Evolutionary conservation across 2,113 vertebrate genomes (phyloP).

Genomic region (Marcusenius ussheri): DNA sequence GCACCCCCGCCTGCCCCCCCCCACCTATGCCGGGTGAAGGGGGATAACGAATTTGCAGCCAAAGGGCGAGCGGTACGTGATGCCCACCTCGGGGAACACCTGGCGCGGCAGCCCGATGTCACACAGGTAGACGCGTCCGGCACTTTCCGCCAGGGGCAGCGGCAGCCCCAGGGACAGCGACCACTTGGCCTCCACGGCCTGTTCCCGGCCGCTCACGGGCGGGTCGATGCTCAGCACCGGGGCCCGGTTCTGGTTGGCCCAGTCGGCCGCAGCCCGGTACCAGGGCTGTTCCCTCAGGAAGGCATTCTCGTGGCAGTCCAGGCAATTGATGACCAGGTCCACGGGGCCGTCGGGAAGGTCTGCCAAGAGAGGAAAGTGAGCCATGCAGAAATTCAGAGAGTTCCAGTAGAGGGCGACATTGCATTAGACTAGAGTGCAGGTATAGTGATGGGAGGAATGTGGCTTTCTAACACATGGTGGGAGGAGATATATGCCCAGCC

Average conservation of each 20-base stretch:
- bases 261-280: conserved; percentile 88
- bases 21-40: conserved; percentile 74
- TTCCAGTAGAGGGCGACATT: conserved; percentile 3
- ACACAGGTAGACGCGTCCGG: conserved; percentile 84
- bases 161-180: conserved; percentile 88
- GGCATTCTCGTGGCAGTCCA: conserved; percentile 91
- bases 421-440: background rate
- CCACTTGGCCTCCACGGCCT: conserved; percentile 92
- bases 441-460: background rate
- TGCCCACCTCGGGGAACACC: conserved; percentile 91
- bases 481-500: background rate
- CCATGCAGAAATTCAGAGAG: background rate
- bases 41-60: conserved; percentile 98
- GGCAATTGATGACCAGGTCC: conserved; percentile 94
- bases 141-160: conserved; percentile 76
- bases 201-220: conserved; percentile 72
- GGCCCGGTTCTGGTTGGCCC: conserved; percentile 92
- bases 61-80: conserved; percentile 92
- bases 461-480: background rate
- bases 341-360: conserved; percentile 89
- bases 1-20: background rate
- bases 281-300: conserved; percentile 91
- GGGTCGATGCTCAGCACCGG: conserved; percentile 94
- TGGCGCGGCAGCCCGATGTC: conserved; percentile 92
- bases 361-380: conserved; percentile 41